phyloP scores from a whole-genome alignment of 2,113 vertebrate genomes.

The Callopanchax toddi region DNA sequence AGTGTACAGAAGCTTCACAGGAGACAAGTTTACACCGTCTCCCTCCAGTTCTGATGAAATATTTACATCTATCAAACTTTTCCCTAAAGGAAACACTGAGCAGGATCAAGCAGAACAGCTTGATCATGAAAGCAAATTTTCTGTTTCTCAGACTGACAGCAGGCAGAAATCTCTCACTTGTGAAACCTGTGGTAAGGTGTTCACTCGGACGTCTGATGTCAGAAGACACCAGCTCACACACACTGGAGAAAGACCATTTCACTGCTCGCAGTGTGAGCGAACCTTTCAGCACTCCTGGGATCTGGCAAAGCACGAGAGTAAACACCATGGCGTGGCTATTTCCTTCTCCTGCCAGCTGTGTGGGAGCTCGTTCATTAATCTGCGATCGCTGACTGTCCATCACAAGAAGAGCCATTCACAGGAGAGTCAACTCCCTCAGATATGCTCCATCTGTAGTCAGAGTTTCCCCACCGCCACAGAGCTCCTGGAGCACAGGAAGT shows the following conservation, averaged over 20 bases:
- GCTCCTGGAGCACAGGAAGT: constrained; percentile 69
- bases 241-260: constrained; percentile 78
- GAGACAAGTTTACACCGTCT: constrained; percentile 38
- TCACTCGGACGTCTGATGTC: constrained; percentile 86
- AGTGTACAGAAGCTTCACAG: constrained; percentile 46
- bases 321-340: constrained; percentile 70
- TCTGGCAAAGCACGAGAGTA: constrained; percentile 75
- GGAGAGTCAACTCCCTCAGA: constrained; percentile 73
- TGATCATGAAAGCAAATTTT: background rate
- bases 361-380: constrained; percentile 63
- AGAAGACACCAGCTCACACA: constrained; percentile 84
- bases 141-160: background rate
- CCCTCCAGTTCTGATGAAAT: constrained; percentile 66
- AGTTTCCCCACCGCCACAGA: constrained; percentile 53
- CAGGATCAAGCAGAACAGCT: background rate
- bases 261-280: constrained; percentile 73
- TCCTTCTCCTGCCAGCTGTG: constrained; percentile 74
- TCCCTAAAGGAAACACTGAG: constrained; percentile 32
- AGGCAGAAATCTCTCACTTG: constrained; percentile 63
- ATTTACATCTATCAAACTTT: constrained; percentile 74
- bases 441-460: constrained; percentile 77
- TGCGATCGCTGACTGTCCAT: constrained; percentile 68
- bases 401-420: constrained; percentile 65
- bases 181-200: constrained; percentile 81
- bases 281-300: constrained; percentile 84